Evolutionary conservation across 2,888 invertebrate genomes (phyloP), one percentile per base, ranked within the genome.

Genomic region (Antheraea yamamai): DNA sequence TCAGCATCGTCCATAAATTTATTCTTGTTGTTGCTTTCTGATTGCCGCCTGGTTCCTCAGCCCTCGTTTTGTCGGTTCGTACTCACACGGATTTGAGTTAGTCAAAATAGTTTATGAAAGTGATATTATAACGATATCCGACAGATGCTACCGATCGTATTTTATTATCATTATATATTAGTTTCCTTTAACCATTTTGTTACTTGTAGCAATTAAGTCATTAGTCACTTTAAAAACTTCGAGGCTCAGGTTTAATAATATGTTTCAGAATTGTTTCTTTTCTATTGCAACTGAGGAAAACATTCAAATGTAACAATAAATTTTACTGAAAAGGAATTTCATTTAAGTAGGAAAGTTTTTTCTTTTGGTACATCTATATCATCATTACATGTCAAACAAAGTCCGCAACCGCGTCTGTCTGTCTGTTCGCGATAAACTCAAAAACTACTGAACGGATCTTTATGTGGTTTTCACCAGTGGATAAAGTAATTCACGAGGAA

Each of bases 1-100:
- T 95, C 91, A 94, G 90, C 87, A 91, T 94, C 89, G 93, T 94
- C 94, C 94, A 95, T 95, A 95, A 95, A 94, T 93, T 93, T 91
- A 92, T 93, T 92, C 95, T 95, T 91, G 93, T 94, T 94, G 92
- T 93, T 93, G 88, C 89, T 87, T 90, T 92, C 92, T 92, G 91
- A 93, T 94, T 93, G 91, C 89, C 83, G 61, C 88, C 90, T 88
- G 84, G 87, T 89, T 89, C 88, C 90, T 88, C 88, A 90, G 47
- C 71, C 70, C 73, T 64, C 68, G 68, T 35, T 23, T 26, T 51
- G 74, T 72, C 74, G 72, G 71, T 47, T 72, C 61, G 72, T 75
- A 61, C 71, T 72, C 58, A 75, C 61, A 70, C 70, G 39, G 70
- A 70, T n/a, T 70, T 70, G 35, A 39, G 39, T 70, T 39, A n/a